Conservation (phyloP, 1,140 invertebrate genomes). For the Pachypsylla venusta region DNA sequence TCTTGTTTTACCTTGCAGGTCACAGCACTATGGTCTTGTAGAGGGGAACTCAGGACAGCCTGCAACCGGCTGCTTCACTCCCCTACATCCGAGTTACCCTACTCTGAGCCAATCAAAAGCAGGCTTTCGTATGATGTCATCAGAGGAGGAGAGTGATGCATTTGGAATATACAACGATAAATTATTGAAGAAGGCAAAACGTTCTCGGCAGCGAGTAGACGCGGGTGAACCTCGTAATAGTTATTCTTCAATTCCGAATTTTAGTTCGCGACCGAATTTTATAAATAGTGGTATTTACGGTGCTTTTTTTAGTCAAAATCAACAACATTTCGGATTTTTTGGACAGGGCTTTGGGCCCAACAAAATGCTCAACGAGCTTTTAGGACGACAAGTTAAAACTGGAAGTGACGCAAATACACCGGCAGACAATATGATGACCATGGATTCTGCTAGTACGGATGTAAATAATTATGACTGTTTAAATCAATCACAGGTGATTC, state of each 20-base stretch:
- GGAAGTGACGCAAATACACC: slow-evolving; percentile 41
- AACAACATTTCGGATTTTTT: slow-evolving; percentile 59
- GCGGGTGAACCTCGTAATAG: slow-evolving; percentile 83
- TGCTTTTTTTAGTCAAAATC: slow-evolving; percentile 54
- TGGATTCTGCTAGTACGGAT: slow-evolving; percentile 23
- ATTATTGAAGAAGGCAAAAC: slow-evolving; percentile 70
- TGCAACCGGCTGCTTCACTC: slow-evolving; percentile 18
- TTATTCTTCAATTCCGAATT: slow-evolving; percentile 75
- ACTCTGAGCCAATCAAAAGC: slow-evolving; percentile 45
- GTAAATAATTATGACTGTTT: slow-evolving; percentile 24
- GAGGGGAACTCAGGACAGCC: slow-evolving; percentile 18
- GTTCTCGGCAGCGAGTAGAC: slow-evolving; percentile 85
- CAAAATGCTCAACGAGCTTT: slow-evolving; percentile 53
- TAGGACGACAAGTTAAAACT: slow-evolving; percentile 55
- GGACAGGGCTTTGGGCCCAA: slow-evolving; percentile 61
- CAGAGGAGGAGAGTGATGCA: slow-evolving; percentile 67
- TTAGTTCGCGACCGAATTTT: slow-evolving; percentile 66
- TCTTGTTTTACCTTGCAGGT: slow-evolving; percentile 26
- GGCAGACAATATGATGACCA: slow-evolving; percentile 39
- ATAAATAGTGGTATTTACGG: slow-evolving; percentile 67
- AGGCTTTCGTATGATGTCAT: slow-evolving; percentile 77
- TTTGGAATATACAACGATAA: slow-evolving; percentile 9
- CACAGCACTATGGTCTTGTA: slow-evolving; percentile 22
- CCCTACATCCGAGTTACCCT: slow-evolving; percentile 20
- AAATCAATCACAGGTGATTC: slow-evolving; percentile 23